These are phyloP conservation scores for Erebia palarica DNA, from an alignment of 2,888 invertebrate genomes.

Conservation along the genomic window DNA sequence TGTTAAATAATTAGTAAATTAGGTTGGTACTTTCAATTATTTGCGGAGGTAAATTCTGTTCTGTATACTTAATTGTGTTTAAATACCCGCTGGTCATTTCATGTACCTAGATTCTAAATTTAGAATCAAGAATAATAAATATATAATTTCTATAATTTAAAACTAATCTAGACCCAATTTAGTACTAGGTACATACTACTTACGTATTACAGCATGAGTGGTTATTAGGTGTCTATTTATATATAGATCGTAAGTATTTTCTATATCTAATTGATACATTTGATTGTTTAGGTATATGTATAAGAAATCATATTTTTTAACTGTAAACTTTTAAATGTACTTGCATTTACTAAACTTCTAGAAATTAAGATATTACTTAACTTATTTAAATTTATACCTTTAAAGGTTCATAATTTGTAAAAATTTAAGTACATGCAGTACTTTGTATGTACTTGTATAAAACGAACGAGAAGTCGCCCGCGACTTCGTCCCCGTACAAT, in stretches of 20 bases:
- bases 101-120: constrained; percentile 9
- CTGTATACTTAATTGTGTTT: too few species aligned
- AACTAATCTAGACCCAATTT: constrained; percentile 3
- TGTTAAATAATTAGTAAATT: too few species aligned
- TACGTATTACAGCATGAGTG: neutral
- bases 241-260: neutral
- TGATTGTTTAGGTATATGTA: neutral
- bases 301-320: neutral
- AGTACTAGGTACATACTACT: neutral
- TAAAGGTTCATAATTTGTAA: neutral
- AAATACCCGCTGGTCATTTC: neutral
- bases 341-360: constrained; percentile 1
- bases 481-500: too few species aligned
- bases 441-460: too few species aligned
- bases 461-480: too few species aligned
- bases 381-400: too few species aligned
- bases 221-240: neutral
- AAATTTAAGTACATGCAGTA: too few species aligned
- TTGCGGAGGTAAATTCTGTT: too few species aligned
- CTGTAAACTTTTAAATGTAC: neutral
- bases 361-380: neutral
- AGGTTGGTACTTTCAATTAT: too few species aligned
- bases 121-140: too few species aligned
- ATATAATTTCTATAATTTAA: too few species aligned
- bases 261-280: neutral